Evolutionary conservation across 2,113 vertebrate species (phyloP).

Genomic region (Tenebrosternarchus preto): DNA sequence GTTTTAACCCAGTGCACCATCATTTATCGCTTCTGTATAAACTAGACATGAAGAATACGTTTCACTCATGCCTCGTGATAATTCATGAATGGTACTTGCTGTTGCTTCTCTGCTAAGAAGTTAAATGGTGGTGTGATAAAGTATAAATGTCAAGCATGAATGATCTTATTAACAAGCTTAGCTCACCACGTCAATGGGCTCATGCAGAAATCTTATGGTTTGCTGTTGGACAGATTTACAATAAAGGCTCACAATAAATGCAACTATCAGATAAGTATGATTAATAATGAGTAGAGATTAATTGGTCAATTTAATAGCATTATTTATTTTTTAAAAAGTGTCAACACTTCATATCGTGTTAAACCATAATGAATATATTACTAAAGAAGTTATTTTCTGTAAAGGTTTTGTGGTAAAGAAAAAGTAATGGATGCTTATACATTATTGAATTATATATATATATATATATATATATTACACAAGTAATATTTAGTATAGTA

Average conservation of each 20-base stretch:
- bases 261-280: not conserved
- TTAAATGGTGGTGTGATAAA: not conserved
- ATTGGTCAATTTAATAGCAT: too few species aligned
- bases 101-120: too few species aligned
- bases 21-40: not conserved
- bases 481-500: too few species aligned
- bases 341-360: too few species aligned
- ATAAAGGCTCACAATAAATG: not conserved
- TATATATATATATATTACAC: too few species aligned
- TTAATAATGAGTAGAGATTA: too few species aligned
- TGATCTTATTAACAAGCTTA: conserved; percentile 9
- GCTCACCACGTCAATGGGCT: not conserved
- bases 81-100: not conserved
- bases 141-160: not conserved
- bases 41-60: not conserved
- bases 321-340: too few species aligned
- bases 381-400: too few species aligned
- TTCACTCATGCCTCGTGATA: not conserved
- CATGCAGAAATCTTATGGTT: not conserved
- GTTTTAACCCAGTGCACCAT: not conserved
- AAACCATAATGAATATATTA: too few species aligned
- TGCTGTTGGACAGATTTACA: not conserved
- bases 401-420: too few species aligned
- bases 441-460: too few species aligned
- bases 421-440: too few species aligned